These are phyloP conservation scores for Drosophila gaucha DNA, from an alignment of 2,888 invertebrate genomes.

Conservation along the genomic window DNA sequence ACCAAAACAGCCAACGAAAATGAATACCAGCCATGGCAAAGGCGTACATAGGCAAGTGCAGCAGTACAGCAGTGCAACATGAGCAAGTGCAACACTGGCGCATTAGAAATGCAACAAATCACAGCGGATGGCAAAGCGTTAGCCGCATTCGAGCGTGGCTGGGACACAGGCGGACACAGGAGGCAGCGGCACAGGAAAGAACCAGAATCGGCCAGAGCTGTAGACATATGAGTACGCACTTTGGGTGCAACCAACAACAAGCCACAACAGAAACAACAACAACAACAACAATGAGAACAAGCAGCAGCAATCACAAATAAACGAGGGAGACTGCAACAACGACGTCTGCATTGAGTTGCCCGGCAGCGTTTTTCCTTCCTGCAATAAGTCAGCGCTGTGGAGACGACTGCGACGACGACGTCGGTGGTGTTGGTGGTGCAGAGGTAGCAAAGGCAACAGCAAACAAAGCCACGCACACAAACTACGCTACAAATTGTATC, in stretches of 20 bases:
- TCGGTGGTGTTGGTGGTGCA: constrained; percentile 19
- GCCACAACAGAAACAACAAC: constrained; percentile 25
- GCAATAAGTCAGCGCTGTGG: constrained; percentile 73
- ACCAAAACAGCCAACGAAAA: constrained; percentile 57
- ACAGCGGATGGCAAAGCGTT: constrained; percentile 51
- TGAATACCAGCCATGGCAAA: constrained; percentile 52
- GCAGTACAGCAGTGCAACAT: constrained; percentile 50
- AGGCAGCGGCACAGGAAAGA: constrained; percentile 48
- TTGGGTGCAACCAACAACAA: constrained; percentile 68
- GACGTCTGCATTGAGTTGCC: constrained; percentile 74
- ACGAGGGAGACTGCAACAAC: constrained; percentile 58
- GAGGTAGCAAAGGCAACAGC: constrained; percentile 9
- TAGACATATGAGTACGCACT: constrained; percentile 70
- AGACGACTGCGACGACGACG: constrained; percentile 9
- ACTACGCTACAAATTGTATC: constrained; percentile 76
- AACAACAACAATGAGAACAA: constrained; percentile 31
- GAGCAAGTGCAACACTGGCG: constrained; percentile 71
- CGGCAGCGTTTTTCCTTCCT: constrained; percentile 77
- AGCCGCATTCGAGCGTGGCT: constrained; percentile 51
- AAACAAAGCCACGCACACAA: constrained; percentile 76
- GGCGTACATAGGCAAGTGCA: constrained; percentile 58
- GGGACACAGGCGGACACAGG: constrained; percentile 23
- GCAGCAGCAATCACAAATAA: constrained; percentile 49
- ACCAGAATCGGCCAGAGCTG: constrained; percentile 48
- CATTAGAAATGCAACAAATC: constrained; percentile 78